Conservation (phyloP, 2,888 invertebrate species). For the Colletes collaris region DNA sequence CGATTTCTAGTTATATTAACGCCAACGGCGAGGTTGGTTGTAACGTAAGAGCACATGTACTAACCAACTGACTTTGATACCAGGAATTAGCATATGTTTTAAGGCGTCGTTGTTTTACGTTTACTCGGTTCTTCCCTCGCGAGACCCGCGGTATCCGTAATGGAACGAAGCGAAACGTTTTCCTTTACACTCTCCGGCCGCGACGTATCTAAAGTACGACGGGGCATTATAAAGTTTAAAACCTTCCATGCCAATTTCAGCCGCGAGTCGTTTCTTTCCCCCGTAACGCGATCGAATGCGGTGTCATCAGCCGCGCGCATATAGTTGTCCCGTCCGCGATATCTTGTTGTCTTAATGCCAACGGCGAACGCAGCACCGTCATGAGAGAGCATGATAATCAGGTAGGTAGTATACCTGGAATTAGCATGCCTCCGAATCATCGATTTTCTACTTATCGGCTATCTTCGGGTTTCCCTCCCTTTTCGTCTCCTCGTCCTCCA, state of each 20-base stretch:
- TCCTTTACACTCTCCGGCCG: slow-evolving; percentile 4
- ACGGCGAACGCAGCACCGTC: slow-evolving; percentile 59
- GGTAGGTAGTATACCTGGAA: slow-evolving; percentile 64
- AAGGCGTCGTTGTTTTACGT: slow-evolving; percentile 29
- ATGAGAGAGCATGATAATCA: slow-evolving; percentile 62
- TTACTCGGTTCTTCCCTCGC: slow-evolving; percentile 20
- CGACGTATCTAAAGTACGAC: slow-evolving; percentile 32
- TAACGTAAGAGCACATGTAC: slow-evolving; percentile 35
- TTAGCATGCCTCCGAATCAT: slow-evolving; percentile 77
- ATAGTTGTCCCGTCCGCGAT: slow-evolving; percentile 55
- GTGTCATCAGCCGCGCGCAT: slow-evolving; percentile 46
- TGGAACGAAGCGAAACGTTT: slow-evolving; percentile 5
- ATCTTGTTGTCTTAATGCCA: slow-evolving; percentile 69
- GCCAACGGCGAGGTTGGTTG: slow-evolving; percentile 29
- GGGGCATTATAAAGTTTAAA: slow-evolving; percentile 24
- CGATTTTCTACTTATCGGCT: slow-evolving; percentile 79
- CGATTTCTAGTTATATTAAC: slow-evolving; percentile 59
- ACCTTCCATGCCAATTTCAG: slow-evolving; percentile 33
- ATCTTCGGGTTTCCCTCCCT: slow-evolving; percentile 60
- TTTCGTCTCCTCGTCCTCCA: background rate
- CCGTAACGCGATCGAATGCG: slow-evolving; percentile 33
- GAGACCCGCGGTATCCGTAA: background rate
- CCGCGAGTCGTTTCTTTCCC: background rate
- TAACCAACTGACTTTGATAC: slow-evolving; percentile 41
- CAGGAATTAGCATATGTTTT: slow-evolving; percentile 47